phyloP scores from a whole-genome alignment of 2,888 invertebrate genomes.

The Polyploca ridens region DNA sequence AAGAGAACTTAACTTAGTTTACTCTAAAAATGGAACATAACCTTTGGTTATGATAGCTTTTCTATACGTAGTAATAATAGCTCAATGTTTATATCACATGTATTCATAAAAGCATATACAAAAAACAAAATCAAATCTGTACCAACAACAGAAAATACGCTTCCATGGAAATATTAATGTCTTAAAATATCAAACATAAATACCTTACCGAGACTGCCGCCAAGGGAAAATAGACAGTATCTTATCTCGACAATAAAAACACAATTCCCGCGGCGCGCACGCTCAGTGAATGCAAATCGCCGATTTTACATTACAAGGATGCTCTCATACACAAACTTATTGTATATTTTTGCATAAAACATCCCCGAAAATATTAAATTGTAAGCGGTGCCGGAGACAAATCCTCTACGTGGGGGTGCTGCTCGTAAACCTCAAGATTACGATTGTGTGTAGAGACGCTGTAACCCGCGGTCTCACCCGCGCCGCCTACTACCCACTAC shows the following conservation, averaged over 20 bases:
- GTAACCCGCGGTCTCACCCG: too few relatives aligned
- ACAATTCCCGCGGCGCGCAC: constrained; percentile 41
- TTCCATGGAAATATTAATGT: not conserved
- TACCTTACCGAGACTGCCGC: constrained; percentile 13
- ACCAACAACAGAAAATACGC: too few relatives aligned
- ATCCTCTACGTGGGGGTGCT: not conserved
- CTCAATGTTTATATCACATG: too few relatives aligned
- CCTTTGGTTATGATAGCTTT: too few relatives aligned
- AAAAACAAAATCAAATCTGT: too few relatives aligned
- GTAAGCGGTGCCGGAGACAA: constrained; percentile 14
- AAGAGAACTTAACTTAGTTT: too few relatives aligned
- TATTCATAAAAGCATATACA: too few relatives aligned
- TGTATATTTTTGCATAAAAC: constrained; percentile 43
- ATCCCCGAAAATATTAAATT: constrained; percentile 31
- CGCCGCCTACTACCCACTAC: too few relatives aligned
- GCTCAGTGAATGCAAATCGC: constrained; percentile 51
- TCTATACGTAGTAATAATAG: too few relatives aligned
- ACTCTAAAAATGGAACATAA: too few relatives aligned
- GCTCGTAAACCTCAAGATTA: not conserved
- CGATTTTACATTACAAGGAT: constrained; percentile 26
- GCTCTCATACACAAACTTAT: constrained; percentile 41
- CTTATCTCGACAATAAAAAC: constrained; percentile 57
- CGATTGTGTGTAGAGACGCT: not conserved
- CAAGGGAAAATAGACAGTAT: constrained; percentile 41
- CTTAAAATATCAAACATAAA: constrained; percentile 14